Percentiles rank a stretch among this genome's conserved stretches.
phyloP scores from a whole-genome alignment of 2,113 vertebrate species.

The Pimephales promelas region DNA sequence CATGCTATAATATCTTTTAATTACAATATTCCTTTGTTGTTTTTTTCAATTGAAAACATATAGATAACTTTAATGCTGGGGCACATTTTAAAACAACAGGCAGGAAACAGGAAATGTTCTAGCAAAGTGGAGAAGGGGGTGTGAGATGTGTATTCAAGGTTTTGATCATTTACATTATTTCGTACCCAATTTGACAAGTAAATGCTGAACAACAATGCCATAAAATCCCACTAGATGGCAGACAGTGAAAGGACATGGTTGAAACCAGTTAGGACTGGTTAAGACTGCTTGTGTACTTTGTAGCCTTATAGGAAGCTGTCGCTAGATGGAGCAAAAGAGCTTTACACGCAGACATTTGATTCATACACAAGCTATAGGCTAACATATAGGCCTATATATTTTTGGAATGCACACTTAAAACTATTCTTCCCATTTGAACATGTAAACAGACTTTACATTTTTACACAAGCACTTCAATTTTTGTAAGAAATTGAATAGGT shows the following conservation, averaged over 20 bases:
- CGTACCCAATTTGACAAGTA: neutral
- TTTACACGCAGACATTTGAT: neutral
- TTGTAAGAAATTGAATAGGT: neutral
- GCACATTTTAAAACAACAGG: neutral
- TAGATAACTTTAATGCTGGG: neutral
- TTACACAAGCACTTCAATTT: neutral
- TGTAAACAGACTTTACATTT: neutral
- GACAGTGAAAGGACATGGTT: neutral
- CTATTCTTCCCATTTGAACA: neutral
- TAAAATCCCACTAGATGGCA: conserved; percentile 48
- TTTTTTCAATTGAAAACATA: neutral
- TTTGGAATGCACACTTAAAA: neutral
- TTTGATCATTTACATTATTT: neutral
- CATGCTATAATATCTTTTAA: neutral
- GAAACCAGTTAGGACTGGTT: conserved; percentile 34
- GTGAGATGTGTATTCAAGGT: neutral
- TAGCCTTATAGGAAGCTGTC: neutral
- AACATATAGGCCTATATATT: no score
- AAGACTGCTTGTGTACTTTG: neutral
- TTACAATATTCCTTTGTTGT: neutral
- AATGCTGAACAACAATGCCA: neutral
- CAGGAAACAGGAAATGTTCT: conserved; percentile 1
- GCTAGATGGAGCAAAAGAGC: conserved; percentile 49
- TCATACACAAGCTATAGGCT: no score
- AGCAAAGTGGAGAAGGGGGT: no score